Percentiles rank a stretch among this genome's conserved stretches.
These are phyloP conservation scores for Plebejus melissa DNA, from an alignment of 2,888 invertebrate species.

Conservation along the genomic window DNA sequence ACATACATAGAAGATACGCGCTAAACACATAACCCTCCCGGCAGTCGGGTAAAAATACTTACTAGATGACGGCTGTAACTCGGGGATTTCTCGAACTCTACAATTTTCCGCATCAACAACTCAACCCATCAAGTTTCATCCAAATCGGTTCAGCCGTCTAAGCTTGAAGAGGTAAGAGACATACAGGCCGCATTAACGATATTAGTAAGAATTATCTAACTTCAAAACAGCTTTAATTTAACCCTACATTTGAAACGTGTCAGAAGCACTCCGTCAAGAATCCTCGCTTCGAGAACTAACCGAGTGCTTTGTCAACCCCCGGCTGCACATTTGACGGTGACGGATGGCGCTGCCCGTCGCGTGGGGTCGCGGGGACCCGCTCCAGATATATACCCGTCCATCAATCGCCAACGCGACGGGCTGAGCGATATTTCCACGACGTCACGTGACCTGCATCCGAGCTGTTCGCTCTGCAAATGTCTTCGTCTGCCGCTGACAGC, in stretches of 20 bases:
- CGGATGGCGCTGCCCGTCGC: conserved; percentile 54
- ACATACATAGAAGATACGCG: no score
- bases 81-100: no score
- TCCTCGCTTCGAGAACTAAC: not conserved
- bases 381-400: conserved; percentile 61
- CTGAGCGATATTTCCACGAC: conserved; percentile 40
- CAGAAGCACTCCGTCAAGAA: not conserved
- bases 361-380: conserved; percentile 46
- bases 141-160: no score
- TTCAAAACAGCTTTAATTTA: not conserved
- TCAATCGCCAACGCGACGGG: conserved; percentile 65
- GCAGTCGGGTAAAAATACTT: not conserved
- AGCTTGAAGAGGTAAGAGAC: not conserved
- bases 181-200: not conserved
- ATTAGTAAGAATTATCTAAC: not conserved
- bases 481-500: not conserved
- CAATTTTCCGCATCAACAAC: no score
- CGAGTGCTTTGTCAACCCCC: conserved; percentile 28
- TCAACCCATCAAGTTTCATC: no score
- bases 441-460: conserved; percentile 23
- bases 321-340: conserved; percentile 53
- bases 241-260: not conserved
- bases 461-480: not conserved
- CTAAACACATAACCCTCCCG: no score
- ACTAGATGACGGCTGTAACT: not conserved